These are phyloP conservation scores for Poecilus cupreus DNA, from an alignment of 2,888 invertebrate genomes.

Conservation along the genomic window DNA sequence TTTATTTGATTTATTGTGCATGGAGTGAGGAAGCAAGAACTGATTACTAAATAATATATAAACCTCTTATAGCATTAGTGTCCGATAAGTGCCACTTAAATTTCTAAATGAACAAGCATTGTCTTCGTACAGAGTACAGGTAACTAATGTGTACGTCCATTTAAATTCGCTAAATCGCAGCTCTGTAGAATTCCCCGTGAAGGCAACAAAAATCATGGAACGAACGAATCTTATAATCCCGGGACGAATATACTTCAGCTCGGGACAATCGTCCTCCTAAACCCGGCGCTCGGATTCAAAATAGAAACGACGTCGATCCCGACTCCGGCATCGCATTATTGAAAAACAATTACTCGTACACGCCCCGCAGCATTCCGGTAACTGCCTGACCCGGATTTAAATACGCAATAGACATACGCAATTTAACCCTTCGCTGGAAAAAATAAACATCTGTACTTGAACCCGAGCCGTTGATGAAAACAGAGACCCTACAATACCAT, in stretches of 20 bases:
- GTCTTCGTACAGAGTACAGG: no score
- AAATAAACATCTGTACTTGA: slow-evolving; percentile 47
- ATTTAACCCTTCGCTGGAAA: slow-evolving; percentile 51
- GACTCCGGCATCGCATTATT: slow-evolving; percentile 50
- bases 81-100: no score
- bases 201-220: slow-evolving; percentile 34
- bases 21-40: no score
- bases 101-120: no score
- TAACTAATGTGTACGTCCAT: no score
- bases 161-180: no score
- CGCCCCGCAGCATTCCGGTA: slow-evolving; percentile 46
- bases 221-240: slow-evolving; percentile 46
- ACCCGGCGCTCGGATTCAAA: slow-evolving; percentile 44
- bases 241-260: slow-evolving; percentile 30
- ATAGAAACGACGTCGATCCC: slow-evolving; percentile 37
- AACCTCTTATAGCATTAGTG: no score
- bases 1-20: no score
- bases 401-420: slow-evolving; percentile 53
- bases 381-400: slow-evolving; percentile 42
- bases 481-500: neutral
- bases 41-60: no score
- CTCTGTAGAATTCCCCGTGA: neutral
- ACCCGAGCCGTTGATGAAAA: neutral
- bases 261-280: slow-evolving; percentile 1
- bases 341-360: slow-evolving; percentile 56